phyloP scores from a whole-genome alignment of 2,888 invertebrate species.

The Drosophila pseudotakahashii region DNA sequence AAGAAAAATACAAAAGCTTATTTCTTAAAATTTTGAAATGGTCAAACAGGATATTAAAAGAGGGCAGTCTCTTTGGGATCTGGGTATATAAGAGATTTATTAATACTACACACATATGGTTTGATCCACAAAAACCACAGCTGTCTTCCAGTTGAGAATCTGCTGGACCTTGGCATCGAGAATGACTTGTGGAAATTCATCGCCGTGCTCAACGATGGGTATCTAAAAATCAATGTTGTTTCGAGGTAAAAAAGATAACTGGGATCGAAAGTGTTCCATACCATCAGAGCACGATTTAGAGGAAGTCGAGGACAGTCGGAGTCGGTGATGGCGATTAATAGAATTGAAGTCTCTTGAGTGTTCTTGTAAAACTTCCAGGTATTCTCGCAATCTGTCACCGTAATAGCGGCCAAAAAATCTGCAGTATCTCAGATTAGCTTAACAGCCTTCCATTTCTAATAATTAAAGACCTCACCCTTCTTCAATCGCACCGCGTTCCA shows the following conservation, averaged over 20 bases:
- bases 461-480: slow-evolving; percentile 86
- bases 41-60: too few relatives aligned
- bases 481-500: slow-evolving; percentile 89
- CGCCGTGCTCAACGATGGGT: slow-evolving; percentile 88
- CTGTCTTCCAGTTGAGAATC: slow-evolving; percentile 89
- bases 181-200: slow-evolving; percentile 91
- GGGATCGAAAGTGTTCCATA: slow-evolving; percentile 24
- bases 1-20: too few relatives aligned
- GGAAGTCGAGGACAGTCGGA: slow-evolving; percentile 92
- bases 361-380: slow-evolving; percentile 90
- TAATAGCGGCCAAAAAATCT: slow-evolving; percentile 91
- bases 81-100: neutral
- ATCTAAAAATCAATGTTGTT: slow-evolving; percentile 70
- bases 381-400: slow-evolving; percentile 89
- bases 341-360: slow-evolving; percentile 87
- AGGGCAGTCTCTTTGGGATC: too few relatives aligned
- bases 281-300: slow-evolving; percentile 88
- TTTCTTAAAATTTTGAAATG: too few relatives aligned
- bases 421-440: neutral
- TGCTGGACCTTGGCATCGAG: slow-evolving; percentile 89
- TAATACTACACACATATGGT: slow-evolving; percentile 88
- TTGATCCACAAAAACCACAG: slow-evolving; percentile 89
- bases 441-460: neutral
- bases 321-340: slow-evolving; percentile 91
- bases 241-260: neutral